These are phyloP conservation scores for Encarsia formosa DNA, from an alignment of 2,888 invertebrate species.

Conservation along the genomic window DNA sequence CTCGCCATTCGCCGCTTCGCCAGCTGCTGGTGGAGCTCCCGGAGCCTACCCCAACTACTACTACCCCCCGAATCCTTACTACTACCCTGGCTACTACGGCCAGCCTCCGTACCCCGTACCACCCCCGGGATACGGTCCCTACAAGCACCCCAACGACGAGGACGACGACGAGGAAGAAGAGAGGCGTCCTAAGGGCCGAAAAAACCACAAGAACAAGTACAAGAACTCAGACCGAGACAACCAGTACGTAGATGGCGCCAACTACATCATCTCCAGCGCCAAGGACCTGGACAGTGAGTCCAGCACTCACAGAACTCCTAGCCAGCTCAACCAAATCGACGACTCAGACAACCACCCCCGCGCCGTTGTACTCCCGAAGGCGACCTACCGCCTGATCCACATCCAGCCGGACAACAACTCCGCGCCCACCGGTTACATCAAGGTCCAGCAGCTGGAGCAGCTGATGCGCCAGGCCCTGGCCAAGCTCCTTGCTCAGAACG, in stretches of 20 bases:
- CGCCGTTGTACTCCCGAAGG: constrained; percentile 29
- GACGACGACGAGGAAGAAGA: constrained; percentile 24
- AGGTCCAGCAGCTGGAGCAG: constrained; percentile 42
- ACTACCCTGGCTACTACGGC: constrained; percentile 39
- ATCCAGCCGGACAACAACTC: constrained; percentile 36
- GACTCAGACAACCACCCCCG: constrained; percentile 29
- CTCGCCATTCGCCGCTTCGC: constrained; percentile 6
- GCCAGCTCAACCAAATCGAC: constrained; percentile 38
- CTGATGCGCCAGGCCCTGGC: constrained; percentile 41
- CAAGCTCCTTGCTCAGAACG: constrained; percentile 38
- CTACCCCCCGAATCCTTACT: constrained; percentile 37
- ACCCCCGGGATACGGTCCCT: constrained; percentile 27
- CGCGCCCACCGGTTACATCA: constrained; percentile 32
- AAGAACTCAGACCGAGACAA: constrained; percentile 28
- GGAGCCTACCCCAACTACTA: constrained; percentile 38
- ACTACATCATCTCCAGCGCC: constrained; percentile 37
- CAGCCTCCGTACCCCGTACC: constrained; percentile 37
- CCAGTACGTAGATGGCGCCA: constrained; percentile 42
- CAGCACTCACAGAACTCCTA: constrained; percentile 37
- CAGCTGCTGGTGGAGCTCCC: not conserved
- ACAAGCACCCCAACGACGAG: constrained; percentile 28
- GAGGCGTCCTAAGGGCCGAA: constrained; percentile 27
- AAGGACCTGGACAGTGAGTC: constrained; percentile 43
- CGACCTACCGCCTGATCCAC: constrained; percentile 40
- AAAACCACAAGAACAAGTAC: constrained; percentile 31